These are phyloP conservation scores for Synanthedon tipuliformis DNA, from an alignment of 2,888 invertebrate genomes.

Conservation along the genomic window DNA sequence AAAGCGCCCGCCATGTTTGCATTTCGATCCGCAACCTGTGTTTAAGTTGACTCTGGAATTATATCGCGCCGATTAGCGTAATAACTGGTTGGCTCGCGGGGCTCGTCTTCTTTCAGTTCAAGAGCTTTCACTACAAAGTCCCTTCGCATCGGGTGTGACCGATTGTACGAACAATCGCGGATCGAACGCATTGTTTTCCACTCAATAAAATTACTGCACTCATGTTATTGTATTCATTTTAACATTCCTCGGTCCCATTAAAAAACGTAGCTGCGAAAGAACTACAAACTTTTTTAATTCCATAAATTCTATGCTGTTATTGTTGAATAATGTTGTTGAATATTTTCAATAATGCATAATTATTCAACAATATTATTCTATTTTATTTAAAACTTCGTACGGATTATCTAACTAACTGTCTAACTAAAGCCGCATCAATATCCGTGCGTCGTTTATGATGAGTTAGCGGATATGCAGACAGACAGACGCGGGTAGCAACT, in stretches of 20 bases:
- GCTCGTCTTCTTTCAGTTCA: conserved; percentile 58
- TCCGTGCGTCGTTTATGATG: too few relatives aligned
- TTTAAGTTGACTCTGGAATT: conserved; percentile 70
- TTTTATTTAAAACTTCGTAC: too few relatives aligned
- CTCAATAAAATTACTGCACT: conserved; percentile 43
- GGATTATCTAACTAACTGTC: too few relatives aligned
- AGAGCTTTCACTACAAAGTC: conserved; percentile 51
- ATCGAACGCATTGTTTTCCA: conserved; percentile 55
- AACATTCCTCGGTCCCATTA: conserved; percentile 22
- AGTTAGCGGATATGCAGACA: too few relatives aligned
- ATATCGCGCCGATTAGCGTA: conserved; percentile 70
- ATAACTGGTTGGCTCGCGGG: conserved; percentile 63
- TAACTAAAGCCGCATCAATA: too few relatives aligned
- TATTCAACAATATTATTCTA: too few relatives aligned
- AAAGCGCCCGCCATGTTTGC: conserved; percentile 70
- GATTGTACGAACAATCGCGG: conserved; percentile 33
- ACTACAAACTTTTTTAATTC: too few relatives aligned
- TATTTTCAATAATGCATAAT: too few relatives aligned
- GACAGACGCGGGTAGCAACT: too few relatives aligned
- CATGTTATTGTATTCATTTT: conserved; percentile 40
- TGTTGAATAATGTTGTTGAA: too few relatives aligned
- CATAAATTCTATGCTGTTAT: too few relatives aligned
- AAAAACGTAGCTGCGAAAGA: too few relatives aligned
- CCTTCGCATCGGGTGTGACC: conserved; percentile 35
- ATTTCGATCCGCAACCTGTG: conserved; percentile 69